Percentiles rank a stretch among this genome's conserved stretches.
phyloP scores from a whole-genome alignment of 2,113 vertebrate species.

The Neotoma lepida region DNA sequence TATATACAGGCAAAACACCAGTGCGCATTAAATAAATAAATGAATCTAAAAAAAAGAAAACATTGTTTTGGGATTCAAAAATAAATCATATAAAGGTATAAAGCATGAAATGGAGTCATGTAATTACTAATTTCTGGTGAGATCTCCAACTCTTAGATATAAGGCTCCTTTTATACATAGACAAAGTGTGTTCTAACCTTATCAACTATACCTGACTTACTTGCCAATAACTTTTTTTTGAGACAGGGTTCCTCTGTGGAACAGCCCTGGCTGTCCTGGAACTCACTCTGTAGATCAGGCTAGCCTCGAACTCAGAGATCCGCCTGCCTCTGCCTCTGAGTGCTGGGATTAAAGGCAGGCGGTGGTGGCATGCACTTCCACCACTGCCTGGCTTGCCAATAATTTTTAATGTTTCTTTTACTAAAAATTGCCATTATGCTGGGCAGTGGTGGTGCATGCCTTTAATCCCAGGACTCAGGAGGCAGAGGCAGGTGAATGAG shows the following conservation, averaged over 20 bases:
- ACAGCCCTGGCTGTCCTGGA: neutral
- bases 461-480: neutral
- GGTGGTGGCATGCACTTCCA: neutral
- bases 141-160: neutral
- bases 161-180: slow-evolving; percentile 52
- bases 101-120: slow-evolving; percentile 19
- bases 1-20: neutral
- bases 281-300: neutral
- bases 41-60: too few species aligned
- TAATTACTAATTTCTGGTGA: slow-evolving; percentile 52
- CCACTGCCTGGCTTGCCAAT: neutral
- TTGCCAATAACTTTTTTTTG: neutral
- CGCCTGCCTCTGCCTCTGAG: neutral
- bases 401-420: neutral
- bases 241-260: neutral
- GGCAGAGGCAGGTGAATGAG: neutral
- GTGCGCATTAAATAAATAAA: too few species aligned
- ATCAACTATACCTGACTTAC: neutral
- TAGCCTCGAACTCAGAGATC: neutral
- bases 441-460: neutral
- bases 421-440: neutral
- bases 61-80: neutral
- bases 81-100: neutral
- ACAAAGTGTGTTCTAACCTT: slow-evolving; percentile 39
- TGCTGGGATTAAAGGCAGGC: neutral